Percentiles rank a stretch among this genome's conserved stretches.
These are phyloP conservation scores for Eulacestoma nigropectus DNA, from an alignment of 2,113 vertebrate genomes.

Conservation along the genomic window DNA sequence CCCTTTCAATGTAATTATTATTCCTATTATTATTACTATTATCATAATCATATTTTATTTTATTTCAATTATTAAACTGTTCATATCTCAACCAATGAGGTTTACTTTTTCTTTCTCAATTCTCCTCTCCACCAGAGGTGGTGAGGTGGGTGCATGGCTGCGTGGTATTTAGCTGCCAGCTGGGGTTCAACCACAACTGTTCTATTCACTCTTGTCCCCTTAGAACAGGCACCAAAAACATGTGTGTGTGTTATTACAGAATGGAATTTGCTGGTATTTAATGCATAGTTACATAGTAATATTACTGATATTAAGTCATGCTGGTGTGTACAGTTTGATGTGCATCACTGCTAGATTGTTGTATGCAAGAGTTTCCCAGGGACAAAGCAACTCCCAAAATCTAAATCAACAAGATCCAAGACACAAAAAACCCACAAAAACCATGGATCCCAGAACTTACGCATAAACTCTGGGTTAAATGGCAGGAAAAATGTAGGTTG, in stretches of 20 bases:
- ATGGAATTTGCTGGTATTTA: neutral
- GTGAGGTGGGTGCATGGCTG: neutral
- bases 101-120: neutral
- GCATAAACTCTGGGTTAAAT: neutral
- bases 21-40: neutral
- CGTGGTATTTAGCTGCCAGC: neutral
- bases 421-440: accelerated
- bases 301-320: neutral
- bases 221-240: neutral
- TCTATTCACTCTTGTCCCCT: neutral
- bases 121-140: neutral
- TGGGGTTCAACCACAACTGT: neutral
- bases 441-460: neutral
- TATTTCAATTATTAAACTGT: neutral
- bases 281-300: neutral
- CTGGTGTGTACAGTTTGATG: neutral
- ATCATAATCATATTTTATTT: neutral
- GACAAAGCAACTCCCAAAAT: neutral
- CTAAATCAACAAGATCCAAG: neutral
- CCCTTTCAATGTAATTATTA: neutral
- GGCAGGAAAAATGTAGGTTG: neutral
- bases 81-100: accelerated
- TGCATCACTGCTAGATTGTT: neutral
- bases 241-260: neutral
- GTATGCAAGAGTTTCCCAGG: neutral